phyloP scores from a whole-genome alignment of 53 echinoderm and acorn worm species.

The Echinometra lucunter region DNA sequence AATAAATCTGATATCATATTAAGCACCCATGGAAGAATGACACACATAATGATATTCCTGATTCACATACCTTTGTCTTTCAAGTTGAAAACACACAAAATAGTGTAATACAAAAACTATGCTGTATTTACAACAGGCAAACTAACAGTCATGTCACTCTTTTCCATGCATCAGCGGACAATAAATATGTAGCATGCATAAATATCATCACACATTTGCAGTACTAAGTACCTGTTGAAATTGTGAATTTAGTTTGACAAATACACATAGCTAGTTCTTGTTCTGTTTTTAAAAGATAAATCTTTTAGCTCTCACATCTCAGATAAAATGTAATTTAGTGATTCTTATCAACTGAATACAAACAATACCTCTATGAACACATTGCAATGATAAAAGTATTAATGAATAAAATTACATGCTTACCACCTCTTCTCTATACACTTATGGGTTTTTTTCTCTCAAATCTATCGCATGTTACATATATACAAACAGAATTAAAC shows the following conservation, averaged over 20 bases:
- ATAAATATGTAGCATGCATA: not conserved
- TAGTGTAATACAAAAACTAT: not conserved
- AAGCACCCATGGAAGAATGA: not conserved
- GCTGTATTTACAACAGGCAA: not conserved
- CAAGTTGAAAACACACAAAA: not conserved
- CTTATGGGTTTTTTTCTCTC: no score
- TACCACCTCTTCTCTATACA: not conserved
- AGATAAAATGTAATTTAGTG: not conserved
- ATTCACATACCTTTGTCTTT: not conserved
- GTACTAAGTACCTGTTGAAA: not conserved
- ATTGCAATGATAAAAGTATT: not conserved
- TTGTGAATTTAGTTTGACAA: not conserved
- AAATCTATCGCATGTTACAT: no score
- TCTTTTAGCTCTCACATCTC: not conserved
- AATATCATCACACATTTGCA: not conserved
- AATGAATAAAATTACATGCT: not conserved
- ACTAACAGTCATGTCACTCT: not conserved
- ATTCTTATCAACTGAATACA: slow-evolving; percentile 3
- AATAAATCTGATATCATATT: not conserved
- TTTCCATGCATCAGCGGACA: not conserved
- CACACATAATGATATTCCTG: not conserved
- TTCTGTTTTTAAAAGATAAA: not conserved
- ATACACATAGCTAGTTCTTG: not conserved
- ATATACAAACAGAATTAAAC: no score
- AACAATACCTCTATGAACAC: not conserved